A percentile compares a stretch with the other conserved stretches of the same genome.
Conservation (phyloP, 1,140 invertebrate species). For the Lasioglossum albipes region DNA sequence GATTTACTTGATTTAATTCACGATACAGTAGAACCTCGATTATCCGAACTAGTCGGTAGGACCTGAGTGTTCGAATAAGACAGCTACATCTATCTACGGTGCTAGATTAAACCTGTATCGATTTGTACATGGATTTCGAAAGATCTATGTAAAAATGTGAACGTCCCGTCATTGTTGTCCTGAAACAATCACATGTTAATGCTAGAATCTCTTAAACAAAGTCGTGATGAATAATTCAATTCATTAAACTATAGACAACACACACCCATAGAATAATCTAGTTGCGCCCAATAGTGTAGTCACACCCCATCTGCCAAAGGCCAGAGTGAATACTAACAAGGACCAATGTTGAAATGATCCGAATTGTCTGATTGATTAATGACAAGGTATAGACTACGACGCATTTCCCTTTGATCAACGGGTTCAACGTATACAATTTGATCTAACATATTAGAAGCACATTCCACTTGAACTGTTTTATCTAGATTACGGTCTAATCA, state of each 20-base stretch:
- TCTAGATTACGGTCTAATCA: slow-evolving; percentile 17
- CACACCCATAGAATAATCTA: too few species aligned
- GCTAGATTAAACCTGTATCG: too few species aligned
- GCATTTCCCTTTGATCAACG: slow-evolving; percentile 42
- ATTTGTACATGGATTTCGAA: too few species aligned
- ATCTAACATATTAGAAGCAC: neutral
- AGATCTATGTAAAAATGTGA: too few species aligned
- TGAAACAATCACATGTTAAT: neutral
- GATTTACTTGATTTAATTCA: too few species aligned
- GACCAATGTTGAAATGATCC: slow-evolving; percentile 50
- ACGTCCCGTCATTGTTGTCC: too few species aligned
- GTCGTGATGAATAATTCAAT: too few species aligned
- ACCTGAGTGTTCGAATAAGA: too few species aligned
- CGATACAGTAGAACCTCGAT: too few species aligned
- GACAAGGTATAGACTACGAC: slow-evolving; percentile 45
- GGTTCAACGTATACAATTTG: slow-evolving; percentile 30
- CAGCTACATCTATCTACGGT: too few species aligned
- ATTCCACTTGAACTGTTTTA: slow-evolving; percentile 23
- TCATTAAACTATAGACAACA: neutral
- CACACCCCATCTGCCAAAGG: neutral
- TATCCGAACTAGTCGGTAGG: too few species aligned
- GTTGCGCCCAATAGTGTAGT: too few species aligned
- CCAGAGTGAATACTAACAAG: slow-evolving; percentile 30
- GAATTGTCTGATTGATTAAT: slow-evolving; percentile 67
- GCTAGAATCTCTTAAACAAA: neutral